phyloP scores from a whole-genome alignment of 2,113 vertebrate species.

The Nothobranchius kuhntae region DNA sequence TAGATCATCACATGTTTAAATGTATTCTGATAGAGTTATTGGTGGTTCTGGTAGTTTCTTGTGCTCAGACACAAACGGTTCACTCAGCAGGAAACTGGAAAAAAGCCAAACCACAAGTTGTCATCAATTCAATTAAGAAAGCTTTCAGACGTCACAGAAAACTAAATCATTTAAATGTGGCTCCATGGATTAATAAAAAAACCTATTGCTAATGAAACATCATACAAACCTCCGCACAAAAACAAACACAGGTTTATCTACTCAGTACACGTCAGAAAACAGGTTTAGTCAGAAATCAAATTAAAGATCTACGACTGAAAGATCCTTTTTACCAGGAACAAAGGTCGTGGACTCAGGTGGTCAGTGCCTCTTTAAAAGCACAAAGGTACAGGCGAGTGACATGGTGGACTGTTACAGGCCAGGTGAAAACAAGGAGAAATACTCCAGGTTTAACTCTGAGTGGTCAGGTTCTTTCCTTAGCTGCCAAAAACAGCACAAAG shows the following conservation, averaged over 20 bases:
- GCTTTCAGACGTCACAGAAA: background rate
- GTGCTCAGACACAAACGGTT: background rate
- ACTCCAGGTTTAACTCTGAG: conserved; percentile 32
- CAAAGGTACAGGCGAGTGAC: background rate
- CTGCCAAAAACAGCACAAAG: conserved; percentile 60
- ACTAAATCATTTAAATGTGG: background rate
- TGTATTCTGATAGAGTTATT: background rate
- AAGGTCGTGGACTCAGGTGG: background rate
- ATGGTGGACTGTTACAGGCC: conserved; percentile 1
- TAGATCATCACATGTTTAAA: background rate
- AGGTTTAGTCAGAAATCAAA: background rate
- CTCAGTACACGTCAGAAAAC: background rate
- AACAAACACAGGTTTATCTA: background rate
- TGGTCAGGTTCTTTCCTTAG: conserved; percentile 58
- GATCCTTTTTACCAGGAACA: background rate
- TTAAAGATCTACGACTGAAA: background rate
- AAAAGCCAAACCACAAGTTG: background rate
- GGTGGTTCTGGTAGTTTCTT: background rate
- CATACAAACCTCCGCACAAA: background rate
- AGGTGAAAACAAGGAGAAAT: conserved; percentile 12
- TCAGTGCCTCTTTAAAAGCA: background rate
- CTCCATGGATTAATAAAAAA: background rate
- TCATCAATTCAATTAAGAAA: background rate
- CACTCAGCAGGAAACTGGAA: background rate
- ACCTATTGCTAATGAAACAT: background rate